Evolutionary conservation across 2,888 invertebrate genomes (phyloP).

Genomic region (Bimastos eiseni): DNA sequence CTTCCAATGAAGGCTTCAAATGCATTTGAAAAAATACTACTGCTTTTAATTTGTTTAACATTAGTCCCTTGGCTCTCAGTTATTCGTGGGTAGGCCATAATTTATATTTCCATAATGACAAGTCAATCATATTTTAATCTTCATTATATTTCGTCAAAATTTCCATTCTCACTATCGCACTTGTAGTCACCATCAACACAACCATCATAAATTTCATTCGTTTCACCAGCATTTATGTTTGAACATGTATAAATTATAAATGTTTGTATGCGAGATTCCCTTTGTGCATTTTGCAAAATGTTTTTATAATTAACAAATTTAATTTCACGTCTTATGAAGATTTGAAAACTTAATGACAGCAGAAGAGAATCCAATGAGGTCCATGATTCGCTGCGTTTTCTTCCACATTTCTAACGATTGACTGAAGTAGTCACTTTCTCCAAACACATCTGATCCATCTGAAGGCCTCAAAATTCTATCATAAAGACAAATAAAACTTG

Average conservation of each 20-base stretch:
- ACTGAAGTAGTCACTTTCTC: neutral
- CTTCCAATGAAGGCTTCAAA: too few species aligned
- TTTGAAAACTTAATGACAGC: neutral
- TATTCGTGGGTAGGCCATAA: neutral
- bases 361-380: conserved; percentile 7
- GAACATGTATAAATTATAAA: neutral
- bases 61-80: neutral
- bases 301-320: neutral
- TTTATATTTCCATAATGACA: neutral
- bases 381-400: neutral
- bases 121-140: neutral
- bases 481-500: neutral
- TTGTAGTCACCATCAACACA: neutral
- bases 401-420: neutral
- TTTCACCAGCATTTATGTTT: neutral
- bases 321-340: neutral
- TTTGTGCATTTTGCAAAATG: neutral
- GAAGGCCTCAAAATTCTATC: neutral
- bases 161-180: neutral
- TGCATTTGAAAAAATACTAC: neutral
- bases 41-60: neutral
- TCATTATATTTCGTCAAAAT: neutral
- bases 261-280: neutral
- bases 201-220: neutral
- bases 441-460: conserved; percentile 15